These are phyloP conservation scores for Clamator glandarius DNA, from an alignment of 2,797 vertebrate species.

Conservation along the genomic window DNA sequence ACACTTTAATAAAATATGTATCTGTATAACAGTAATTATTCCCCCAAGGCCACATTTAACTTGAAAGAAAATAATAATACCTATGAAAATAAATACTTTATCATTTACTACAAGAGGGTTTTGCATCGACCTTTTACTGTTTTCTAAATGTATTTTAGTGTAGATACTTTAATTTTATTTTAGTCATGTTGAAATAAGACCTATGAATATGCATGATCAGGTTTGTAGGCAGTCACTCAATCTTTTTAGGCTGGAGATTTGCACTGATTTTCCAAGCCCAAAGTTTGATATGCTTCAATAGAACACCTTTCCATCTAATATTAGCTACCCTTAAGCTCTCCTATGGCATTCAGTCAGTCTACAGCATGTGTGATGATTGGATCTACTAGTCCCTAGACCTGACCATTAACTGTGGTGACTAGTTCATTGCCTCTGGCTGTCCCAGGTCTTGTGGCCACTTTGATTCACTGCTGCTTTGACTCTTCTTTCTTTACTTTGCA, in stretches of 20 bases:
- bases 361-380: background rate
- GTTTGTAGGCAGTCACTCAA: background rate
- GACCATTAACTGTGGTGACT: background rate
- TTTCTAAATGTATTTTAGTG: background rate
- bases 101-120: background rate
- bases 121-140: background rate
- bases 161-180: background rate
- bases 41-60: conserved; percentile 12
- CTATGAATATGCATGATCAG: background rate
- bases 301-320: background rate
- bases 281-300: background rate
- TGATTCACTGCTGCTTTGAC: background rate
- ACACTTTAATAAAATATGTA: conserved; percentile 18
- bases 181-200: background rate
- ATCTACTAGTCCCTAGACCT: background rate
- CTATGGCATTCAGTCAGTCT: fast-evolving
- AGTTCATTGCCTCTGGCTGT: background rate
- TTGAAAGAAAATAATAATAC: conserved; percentile 7
- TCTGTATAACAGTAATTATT: conserved; percentile 10
- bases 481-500: background rate
- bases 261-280: background rate
- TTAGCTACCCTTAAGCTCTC: background rate
- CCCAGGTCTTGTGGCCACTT: background rate
- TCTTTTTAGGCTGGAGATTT: no score
- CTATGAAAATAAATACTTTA: background rate